Percentiles rank a stretch among this genome's conserved stretches.
These are phyloP conservation scores for Anthrax anthrax DNA, from an alignment of 2,888 invertebrate species.

Conservation along the genomic window DNA sequence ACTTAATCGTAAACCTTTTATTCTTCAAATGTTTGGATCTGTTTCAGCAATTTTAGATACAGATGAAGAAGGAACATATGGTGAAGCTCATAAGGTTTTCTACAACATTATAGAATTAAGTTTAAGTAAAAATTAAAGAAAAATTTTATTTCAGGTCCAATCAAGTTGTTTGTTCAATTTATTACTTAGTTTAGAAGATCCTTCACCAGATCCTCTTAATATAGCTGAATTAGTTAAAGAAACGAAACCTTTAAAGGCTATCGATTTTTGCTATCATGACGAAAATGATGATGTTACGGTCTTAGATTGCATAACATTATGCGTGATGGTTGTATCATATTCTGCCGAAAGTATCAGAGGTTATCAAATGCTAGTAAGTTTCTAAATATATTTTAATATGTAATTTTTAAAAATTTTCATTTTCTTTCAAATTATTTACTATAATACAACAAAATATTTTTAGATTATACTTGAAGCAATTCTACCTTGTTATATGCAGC, in stretches of 20 bases:
- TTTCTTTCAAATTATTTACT: not conserved
- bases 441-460: not conserved
- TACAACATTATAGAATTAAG: not conserved
- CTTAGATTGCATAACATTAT: slow-evolving; percentile 93
- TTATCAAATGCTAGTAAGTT: slow-evolving; percentile 72
- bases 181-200: slow-evolving; percentile 80
- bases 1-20: slow-evolving; percentile 94
- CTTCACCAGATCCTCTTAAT: slow-evolving; percentile 85
- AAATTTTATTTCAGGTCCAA: slow-evolving; percentile 55
- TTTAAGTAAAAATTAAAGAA: too few species aligned
- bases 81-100: slow-evolving; percentile 77
- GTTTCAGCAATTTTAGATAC: slow-evolving; percentile 92
- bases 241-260: slow-evolving; percentile 79
- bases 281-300: slow-evolving; percentile 96
- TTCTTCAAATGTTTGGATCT: slow-evolving; percentile 98
- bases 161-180: slow-evolving; percentile 85
- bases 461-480: slow-evolving; percentile 93
- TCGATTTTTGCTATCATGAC: slow-evolving; percentile 98
- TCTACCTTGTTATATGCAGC: slow-evolving; percentile 85
- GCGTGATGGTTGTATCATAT: slow-evolving; percentile 97
- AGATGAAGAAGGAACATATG: slow-evolving; percentile 70
- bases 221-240: slow-evolving; percentile 85
- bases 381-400: not conserved
- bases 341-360: slow-evolving; percentile 88
- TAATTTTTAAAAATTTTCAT: not conserved